Percentiles rank a stretch among this genome's conserved stretches.
Conservation (phyloP, 2,797 vertebrate species). For the Mycteria americana region DNA sequence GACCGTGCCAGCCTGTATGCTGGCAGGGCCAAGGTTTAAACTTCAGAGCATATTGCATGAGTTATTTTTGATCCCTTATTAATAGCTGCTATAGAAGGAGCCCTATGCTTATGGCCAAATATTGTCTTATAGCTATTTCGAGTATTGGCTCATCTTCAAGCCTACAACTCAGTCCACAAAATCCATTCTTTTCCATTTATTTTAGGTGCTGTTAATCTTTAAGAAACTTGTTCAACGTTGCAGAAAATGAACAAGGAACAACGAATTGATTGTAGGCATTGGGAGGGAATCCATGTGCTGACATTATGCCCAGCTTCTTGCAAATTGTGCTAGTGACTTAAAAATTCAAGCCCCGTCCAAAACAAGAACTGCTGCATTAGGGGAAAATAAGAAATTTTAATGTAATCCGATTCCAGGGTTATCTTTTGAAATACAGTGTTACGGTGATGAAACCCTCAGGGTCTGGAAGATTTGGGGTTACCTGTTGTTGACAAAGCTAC, state of each 20-base stretch:
- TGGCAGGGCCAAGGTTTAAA: background rate
- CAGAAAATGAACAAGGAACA: background rate
- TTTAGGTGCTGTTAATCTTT: background rate
- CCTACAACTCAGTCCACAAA: background rate
- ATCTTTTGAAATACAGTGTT: background rate
- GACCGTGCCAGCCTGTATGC: background rate
- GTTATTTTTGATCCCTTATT: constrained; percentile 49
- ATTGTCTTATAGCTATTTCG: background rate
- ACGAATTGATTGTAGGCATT: background rate
- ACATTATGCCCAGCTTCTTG: background rate
- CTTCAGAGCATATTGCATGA: constrained; percentile 6
- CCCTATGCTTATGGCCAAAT: background rate
- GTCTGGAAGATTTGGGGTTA: background rate
- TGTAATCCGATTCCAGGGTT: background rate
- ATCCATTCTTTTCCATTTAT: background rate
- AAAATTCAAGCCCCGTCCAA: background rate
- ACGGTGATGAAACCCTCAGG: background rate
- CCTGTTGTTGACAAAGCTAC: background rate
- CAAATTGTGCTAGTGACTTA: background rate
- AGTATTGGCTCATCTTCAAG: background rate
- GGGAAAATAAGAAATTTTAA: background rate
- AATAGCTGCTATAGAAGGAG: constrained; percentile 22
- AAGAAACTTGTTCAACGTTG: background rate
- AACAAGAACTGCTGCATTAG: background rate
- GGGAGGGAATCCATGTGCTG: constrained; percentile 4